A percentile compares a stretch with the other conserved stretches of the same genome.
Evolutionary conservation across 2,888 invertebrate genomes (phyloP).

Genomic region (Boloria euphrosyne): DNA sequence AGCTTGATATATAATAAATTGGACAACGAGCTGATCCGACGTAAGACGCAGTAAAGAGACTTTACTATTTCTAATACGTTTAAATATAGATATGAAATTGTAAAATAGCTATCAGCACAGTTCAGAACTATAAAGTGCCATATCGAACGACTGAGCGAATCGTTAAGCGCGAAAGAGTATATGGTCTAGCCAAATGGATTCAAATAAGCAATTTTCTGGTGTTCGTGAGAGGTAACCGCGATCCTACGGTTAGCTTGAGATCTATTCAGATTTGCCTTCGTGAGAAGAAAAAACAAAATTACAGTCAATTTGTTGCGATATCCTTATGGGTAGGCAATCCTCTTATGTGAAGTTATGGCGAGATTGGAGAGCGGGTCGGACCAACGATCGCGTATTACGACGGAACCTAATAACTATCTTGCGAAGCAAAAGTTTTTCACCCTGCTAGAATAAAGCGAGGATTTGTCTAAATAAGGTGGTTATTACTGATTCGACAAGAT

Average conservation of each 20-base stretch:
- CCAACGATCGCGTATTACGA: conserved; percentile 52
- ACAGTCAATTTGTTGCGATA: conserved; percentile 76
- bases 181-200: conserved; percentile 57
- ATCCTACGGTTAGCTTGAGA: conserved; percentile 54
- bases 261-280: conserved; percentile 66
- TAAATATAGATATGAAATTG: conserved; percentile 17
- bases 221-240: conserved; percentile 66
- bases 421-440: conserved; percentile 66
- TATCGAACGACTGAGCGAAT: conserved; percentile 44
- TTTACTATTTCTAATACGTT: conserved; percentile 10
- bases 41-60: not conserved
- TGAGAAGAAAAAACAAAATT: conserved; percentile 78
- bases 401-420: conserved; percentile 66
- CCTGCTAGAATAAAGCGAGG: conserved; percentile 52
- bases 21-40: no score
- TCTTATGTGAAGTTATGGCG: conserved; percentile 62
- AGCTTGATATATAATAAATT: no score
- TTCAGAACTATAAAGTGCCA: conserved; percentile 31
- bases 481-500: conserved; percentile 52
- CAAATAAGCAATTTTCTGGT: conserved; percentile 70
- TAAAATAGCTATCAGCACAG: conserved; percentile 26
- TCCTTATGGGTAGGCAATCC: conserved; percentile 74
- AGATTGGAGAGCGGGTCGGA: conserved; percentile 49
- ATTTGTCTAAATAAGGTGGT: conserved; percentile 68
- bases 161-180: conserved; percentile 47